Percentiles rank a stretch among this genome's conserved stretches.
Conservation (phyloP, 64 coral and sea anemone species). For the Hydrozoanthus tunicans region DNA sequence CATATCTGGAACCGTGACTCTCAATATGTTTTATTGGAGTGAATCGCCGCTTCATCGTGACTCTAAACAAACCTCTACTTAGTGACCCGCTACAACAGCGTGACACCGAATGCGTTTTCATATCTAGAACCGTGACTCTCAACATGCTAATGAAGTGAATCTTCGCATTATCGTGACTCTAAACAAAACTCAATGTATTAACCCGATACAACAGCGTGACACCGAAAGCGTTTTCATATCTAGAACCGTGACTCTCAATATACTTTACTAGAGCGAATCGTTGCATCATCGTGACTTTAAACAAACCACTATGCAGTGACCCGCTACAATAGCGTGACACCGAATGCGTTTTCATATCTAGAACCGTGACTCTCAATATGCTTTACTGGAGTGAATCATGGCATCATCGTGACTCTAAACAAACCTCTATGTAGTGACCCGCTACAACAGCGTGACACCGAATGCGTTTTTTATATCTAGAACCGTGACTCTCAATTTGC, state of each 20-base stretch:
- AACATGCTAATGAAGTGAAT: not conserved
- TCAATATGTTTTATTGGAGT: not conserved
- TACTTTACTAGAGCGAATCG: not conserved
- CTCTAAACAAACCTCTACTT: not conserved
- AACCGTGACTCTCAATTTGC: not conserved
- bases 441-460: not conserved
- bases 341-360: not conserved
- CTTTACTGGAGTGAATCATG: not conserved
- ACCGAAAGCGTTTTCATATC: not conserved
- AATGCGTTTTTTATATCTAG: not conserved
- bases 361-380: not conserved
- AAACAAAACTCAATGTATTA: not conserved
- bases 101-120: not conserved
- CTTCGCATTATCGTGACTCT: not conserved
- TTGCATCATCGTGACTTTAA: not conserved
- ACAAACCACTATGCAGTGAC: not conserved
- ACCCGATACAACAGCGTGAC: not conserved
- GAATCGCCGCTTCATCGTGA: not conserved
- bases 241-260: not conserved
- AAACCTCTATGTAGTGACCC: not conserved
- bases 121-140: not conserved
- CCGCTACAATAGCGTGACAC: not conserved
- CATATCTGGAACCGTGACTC: not conserved
- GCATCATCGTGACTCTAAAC: not conserved
- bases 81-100: not conserved